Base-by-base conservation (phyloP, 2,888 invertebrate genomes). In the Drosophila ezoana region DNA sequence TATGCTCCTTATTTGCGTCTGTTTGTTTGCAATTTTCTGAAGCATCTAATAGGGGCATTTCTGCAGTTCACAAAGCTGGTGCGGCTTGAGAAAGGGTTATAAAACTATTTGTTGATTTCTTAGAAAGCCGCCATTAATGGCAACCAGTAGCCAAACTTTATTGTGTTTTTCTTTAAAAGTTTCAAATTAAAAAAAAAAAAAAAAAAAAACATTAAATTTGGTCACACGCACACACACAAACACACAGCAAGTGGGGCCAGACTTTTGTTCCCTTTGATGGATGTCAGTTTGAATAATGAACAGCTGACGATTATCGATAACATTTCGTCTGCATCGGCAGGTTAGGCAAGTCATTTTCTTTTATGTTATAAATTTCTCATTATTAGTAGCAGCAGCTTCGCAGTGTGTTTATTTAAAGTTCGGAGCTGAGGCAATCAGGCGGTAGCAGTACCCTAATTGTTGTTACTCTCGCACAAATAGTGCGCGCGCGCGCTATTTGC, bases 251-350 rank as follows among this genome's bases (percentile, higher is more conserved):
- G 53, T 37, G 41, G 62, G 11, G 37, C 18, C 14, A 51, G 13
- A 44, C 23, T 47, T 57, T 14, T 37, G 20, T 33, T 56, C n/a
- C 49, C 40, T 45, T 13, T 70, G 32, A 28, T 28, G 44, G 53
- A 51, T 41, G 62, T 44, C 35, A 40, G 51, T 23, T 43, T 16
- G 40, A n/a, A 47, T 41, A 52, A 44, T 53, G 37, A 76, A 71
- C 74, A 74, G 76, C 74, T 74, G 74, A 65, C 37, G 38, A 16
- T 61, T 74, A 74, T 74, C 73, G 76, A 74, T 74, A 76, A 64
- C 71, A 70, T 14, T 57, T 18, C 8, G 2, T 48, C 16, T 41
- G 52, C 52, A 59, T 43, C 18, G 44, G 14, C 54, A 54, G 54
- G 44, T 54, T 54, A 33, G 14, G 37, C 8, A 23, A 37, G 44